phyloP scores from a whole-genome alignment of 92 coral and sea anemone genomes.

The Actinernus sp. region DNA sequence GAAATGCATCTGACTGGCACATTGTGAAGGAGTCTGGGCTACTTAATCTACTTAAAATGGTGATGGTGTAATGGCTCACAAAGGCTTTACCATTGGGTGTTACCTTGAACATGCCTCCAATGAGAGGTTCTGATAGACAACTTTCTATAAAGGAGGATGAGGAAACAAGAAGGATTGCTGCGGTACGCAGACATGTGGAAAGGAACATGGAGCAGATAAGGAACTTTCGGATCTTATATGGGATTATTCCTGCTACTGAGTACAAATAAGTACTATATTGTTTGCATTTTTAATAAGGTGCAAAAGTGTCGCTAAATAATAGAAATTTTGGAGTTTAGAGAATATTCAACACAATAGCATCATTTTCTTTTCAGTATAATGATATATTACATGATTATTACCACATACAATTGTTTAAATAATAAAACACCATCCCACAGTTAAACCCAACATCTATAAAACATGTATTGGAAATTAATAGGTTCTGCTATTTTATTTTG shows the following conservation, averaged over 20 bases:
- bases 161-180: slow-evolving; percentile 49
- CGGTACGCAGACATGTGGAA: slow-evolving; percentile 30
- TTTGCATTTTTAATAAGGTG: too few relatives aligned
- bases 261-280: too few relatives aligned
- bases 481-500: too few relatives aligned
- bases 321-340: too few relatives aligned
- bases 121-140: slow-evolving; percentile 24
- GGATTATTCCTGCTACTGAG: slow-evolving; percentile 41
- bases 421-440: too few relatives aligned
- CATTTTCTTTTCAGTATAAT: too few relatives aligned
- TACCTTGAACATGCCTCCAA: slow-evolving; percentile 39
- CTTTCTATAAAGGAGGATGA: slow-evolving; percentile 54
- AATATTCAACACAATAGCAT: too few relatives aligned
- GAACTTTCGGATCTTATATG: slow-evolving; percentile 25
- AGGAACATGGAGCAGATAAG: slow-evolving; percentile 39
- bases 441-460: too few relatives aligned
- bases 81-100: slow-evolving; percentile 37
- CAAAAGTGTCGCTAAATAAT: too few relatives aligned
- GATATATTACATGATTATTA: too few relatives aligned
- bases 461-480: too few relatives aligned
- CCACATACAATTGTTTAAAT: too few relatives aligned
- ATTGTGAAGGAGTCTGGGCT: slow-evolving; percentile 25
- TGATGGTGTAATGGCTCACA: slow-evolving; percentile 52
- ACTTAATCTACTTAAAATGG: slow-evolving; percentile 28
- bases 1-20: slow-evolving; percentile 51